A percentile compares a stretch with the other conserved stretches of the same genome.
phyloP scores from a whole-genome alignment of 2,888 invertebrate genomes.

The Agonum fuliginosum region DNA sequence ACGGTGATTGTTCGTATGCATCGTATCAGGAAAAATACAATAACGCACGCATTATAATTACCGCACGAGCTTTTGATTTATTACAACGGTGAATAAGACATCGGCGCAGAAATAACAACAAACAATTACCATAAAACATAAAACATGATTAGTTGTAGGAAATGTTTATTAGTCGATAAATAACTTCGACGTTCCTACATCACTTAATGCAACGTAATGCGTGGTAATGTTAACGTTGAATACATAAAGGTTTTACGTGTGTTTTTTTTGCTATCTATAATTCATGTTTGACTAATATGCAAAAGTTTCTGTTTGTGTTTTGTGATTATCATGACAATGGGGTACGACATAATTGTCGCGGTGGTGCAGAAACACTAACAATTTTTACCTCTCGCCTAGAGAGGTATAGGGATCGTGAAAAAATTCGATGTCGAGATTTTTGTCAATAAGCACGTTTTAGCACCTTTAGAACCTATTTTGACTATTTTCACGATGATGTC shows the following conservation, averaged over 20 bases:
- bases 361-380: no score
- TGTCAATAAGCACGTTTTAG: no score
- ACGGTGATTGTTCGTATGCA: conserved; percentile 26
- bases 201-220: conserved; percentile 6
- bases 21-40: conserved; percentile 25
- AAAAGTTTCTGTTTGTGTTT: not conserved
- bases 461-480: no score
- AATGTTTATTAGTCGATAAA: conserved; percentile 36
- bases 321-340: not conserved
- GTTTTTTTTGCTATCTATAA: conserved; percentile 8
- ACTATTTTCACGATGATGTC: no score
- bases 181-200: conserved; percentile 9
- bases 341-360: no score
- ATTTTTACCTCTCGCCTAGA: no score
- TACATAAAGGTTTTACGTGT: conserved; percentile 18
- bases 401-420: no score
- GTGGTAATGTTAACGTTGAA: conserved; percentile 10
- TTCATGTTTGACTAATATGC: not conserved
- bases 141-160: conserved; percentile 33
- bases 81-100: conserved; percentile 30
- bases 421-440: no score
- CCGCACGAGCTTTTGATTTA: conserved; percentile 21
- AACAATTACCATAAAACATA: conserved; percentile 37
- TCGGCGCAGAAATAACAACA: conserved; percentile 25
- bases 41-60: conserved; percentile 34